Evolutionary conservation across 2,113 vertebrate genomes (phyloP), one percentile per base, ranked within the genome.

Genomic region (Bubo scandiacus): DNA sequence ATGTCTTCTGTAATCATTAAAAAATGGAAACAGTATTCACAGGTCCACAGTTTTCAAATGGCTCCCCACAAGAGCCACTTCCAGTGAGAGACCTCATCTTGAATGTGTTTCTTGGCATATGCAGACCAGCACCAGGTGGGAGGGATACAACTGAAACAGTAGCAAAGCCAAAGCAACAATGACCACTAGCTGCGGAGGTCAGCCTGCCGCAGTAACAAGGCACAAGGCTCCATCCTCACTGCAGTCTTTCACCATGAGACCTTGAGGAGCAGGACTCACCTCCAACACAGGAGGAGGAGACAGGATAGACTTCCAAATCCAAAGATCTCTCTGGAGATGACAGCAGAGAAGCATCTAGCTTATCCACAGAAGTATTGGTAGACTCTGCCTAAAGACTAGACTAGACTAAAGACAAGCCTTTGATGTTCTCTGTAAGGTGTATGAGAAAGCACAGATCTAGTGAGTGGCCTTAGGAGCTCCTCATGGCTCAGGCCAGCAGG

Each of bases 21-120:
- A 59, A 72, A 42, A 38, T 18, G 3, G 52, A 82, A 82, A 42
- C 0, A 2, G 6, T 45, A 29, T 34, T 74, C 29, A 11, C 20
- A 55, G n/a, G 6, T 55, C 42, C 32, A 62, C 0, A 3, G 29
- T 59, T 82, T 81, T 63, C 66, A 79, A 67, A 16, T 12, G 15
- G 47, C 2, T 66, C 17, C 25, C 55, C n/a, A 45, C 32, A 71
- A 45, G 6, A 79, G 42, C 15, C 30, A 22, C 0, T 0, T 21
- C 59, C 74, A 43, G 7, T 32, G 42, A 57, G 29, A 77, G 32
- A 29, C 3, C 6, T 49, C 36, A 74, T 63, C 63, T 51, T 70
- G 29, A 70, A 74, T 1, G 16, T 32, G 5, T 36, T 36, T 66
- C 8, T 4, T 52, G 71, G 45, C 43, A 45, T 14, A 45, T 57